phyloP scores from a whole-genome alignment of 1,140 invertebrate genomes.

The Brachionus plicatilis region DNA sequence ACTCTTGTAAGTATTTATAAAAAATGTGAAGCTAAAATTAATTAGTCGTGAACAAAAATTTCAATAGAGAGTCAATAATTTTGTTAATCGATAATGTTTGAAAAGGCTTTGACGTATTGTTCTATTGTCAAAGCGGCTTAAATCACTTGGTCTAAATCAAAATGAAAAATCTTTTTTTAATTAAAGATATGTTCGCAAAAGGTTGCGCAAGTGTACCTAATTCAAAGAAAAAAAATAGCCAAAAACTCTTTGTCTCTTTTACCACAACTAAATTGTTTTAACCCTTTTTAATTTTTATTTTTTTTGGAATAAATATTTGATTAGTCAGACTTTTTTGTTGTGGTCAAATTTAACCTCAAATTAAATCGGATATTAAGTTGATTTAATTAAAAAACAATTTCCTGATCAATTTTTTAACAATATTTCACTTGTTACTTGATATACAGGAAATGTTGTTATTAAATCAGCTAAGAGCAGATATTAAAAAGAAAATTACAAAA shows the following conservation, averaged over 20 bases:
- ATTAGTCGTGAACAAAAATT: not conserved
- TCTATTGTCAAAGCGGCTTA: not conserved
- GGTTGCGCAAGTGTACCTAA: constrained; percentile 2
- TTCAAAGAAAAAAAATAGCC: not conserved
- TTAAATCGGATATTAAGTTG: not conserved
- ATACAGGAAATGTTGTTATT: not conserved
- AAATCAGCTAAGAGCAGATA: not conserved
- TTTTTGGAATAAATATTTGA: not conserved
- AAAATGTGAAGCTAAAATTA: constrained; percentile 10
- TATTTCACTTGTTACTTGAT: not conserved
- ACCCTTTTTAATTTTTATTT: not conserved
- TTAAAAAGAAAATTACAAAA: no score
- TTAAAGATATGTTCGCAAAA: constrained; percentile 8
- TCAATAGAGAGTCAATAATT: not conserved
- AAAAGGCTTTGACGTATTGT: not conserved
- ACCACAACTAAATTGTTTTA: not conserved
- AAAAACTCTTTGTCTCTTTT: not conserved
- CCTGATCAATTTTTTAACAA: not conserved
- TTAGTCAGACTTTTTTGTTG: not conserved
- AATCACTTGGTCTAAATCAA: not conserved
- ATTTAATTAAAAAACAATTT: not conserved
- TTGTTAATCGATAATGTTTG: not conserved
- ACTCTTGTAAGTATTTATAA: not conserved
- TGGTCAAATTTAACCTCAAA: not conserved
- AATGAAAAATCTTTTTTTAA: constrained; percentile 39